Evolutionary conservation across 1,140 invertebrate species (phyloP), one percentile per base, ranked within the genome.

Genomic region (Atopsyche davidsoni): DNA sequence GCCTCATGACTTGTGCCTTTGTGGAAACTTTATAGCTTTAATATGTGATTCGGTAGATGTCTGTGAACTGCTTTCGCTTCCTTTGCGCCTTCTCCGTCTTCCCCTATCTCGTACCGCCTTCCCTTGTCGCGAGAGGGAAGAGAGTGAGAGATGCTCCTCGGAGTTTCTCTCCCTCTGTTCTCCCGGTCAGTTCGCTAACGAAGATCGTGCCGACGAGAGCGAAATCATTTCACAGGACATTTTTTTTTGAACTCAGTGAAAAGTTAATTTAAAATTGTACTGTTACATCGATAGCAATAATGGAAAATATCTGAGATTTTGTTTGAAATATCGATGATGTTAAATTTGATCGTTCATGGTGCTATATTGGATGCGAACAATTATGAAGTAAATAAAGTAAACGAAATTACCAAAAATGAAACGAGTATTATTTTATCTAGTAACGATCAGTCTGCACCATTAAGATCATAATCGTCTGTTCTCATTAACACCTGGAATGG

Each of bases 401-500:
- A 57, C 44, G 45, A 57, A 57, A 18, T 48, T 32, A 52, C 46
- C 38, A 32, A 51, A 51, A 52, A 42, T 31, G 19, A 49, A 49
- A 34, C 22, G 47, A 55, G 42, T 53, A 55, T 47, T 55, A 51
- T 55, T 55, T 55, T 42, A 42, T 42, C 46, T 9, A 48, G 40
- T 48, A 24, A 48, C 32, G 16, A 17, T 51, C 43, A 51, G 41
- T 51, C 49, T 57, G 54, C 54, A 57, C 54, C 49, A 57, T 52
- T 44, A 47, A 44, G 49, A 43, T 43, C 54, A 48, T 57, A 44
- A 40, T 51, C 28, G 49, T 41, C 46, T 52, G 54, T 57, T 57
- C 49, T 57, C 41, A 57, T 57, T 57, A 57, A 57, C 49, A 51
- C 36, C 41, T 49, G 54, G 54, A 57, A 57, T 57, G 54, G 54